Base-by-base conservation (phyloP, 2,797 vertebrate species). In the Oceanodroma leucorhoa region DNA sequence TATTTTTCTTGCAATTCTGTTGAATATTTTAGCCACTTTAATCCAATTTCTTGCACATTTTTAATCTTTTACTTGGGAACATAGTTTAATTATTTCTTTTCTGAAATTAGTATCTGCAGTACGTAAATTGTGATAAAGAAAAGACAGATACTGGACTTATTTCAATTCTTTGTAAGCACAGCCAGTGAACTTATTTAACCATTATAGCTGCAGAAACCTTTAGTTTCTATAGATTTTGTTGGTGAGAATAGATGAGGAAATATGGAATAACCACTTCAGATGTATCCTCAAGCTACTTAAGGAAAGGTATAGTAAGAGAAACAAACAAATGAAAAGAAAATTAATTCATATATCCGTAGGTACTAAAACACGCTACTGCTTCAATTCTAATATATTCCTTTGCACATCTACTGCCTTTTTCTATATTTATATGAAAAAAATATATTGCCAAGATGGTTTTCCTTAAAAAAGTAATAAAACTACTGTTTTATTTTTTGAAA, bases 301-400 rank as follows among this genome's bases (percentile, higher is more conserved):
- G 80, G 46, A 78, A 89, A 93, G 22, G 30, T 80, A 66, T 26
- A 89, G 62, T 29, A 88, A 78, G 6, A 94, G n/a, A 92, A 91
- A 83, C 12, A 92, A 94, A 85, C 61, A 91, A 93, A 91, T 64
- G 15, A 85, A 73, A 90, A 61, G 14, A 82, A 92, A 95, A 95
- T 81, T 86, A 83, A 88, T 93, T 93, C 19, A 41, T 69, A n/a
- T 62, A 88, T 85, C 50, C 4, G 1, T 66, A 81, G 64, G 43
- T 58, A 76, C 23, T 86, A 66, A 90, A 93, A 62, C 14, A 34
- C 26, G 32, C 34, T 69, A 65, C 54, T 66, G n/a, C 54, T 94
- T 86, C 51, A 51, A 36, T 70, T 87, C 61, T 82, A 76, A 90
- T 83, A 69, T 30, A 89, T 73, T 92, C 19, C 29, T 72, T 87